Evolutionary conservation across 2,888 invertebrate species (phyloP), one percentile per base, ranked within the genome.

Genomic region (Cylindroiulus punctatus): DNA sequence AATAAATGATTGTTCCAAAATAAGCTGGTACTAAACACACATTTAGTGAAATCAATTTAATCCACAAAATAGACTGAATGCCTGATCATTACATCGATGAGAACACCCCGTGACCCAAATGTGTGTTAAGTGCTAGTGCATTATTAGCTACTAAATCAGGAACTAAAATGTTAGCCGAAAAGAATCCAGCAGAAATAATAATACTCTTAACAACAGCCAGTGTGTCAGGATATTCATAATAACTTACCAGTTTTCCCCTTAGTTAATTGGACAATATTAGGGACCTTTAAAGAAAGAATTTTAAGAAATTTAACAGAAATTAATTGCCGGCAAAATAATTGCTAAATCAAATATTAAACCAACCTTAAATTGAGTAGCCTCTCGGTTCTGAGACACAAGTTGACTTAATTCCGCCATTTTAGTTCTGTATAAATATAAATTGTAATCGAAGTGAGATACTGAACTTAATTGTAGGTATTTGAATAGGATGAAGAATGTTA

Each of bases 231-330:
- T n/a, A 30, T 81, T 81, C 7, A 82, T 36, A 30, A 40, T 17
- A 36, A 22, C 82, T 82, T 36, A 82, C 82, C 82, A 40, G 82
- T 82, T 82, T 82, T 82, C 7, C 8, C 82, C 12, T 42, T 22
- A 36, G 7, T 82, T 42, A 40, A 22, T n/a, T 19, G 82, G 42
- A 82, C 42, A 82, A 82, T 82, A 12, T 36, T 17, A 82, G 82
- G 82, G 22, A 82, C 82, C 82, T 82, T 82, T 36, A n/a, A 82
- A 81, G 10, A 5, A 36, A 81, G 14, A 3, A 22, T 36, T 36
- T n/a, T 1, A 0, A 32, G 14, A 12, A 57, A 0, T 26, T 26
- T 3, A 0, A 26, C 26, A n/a, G 26, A 10, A 52, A n/a, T n/a
- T 14, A n/a, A 65, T 26, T 12, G 0, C 1, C 7, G 26, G n/a